Base-by-base conservation (phyloP, 2,113 vertebrate species). In the Vulpes lagopus region DNA sequence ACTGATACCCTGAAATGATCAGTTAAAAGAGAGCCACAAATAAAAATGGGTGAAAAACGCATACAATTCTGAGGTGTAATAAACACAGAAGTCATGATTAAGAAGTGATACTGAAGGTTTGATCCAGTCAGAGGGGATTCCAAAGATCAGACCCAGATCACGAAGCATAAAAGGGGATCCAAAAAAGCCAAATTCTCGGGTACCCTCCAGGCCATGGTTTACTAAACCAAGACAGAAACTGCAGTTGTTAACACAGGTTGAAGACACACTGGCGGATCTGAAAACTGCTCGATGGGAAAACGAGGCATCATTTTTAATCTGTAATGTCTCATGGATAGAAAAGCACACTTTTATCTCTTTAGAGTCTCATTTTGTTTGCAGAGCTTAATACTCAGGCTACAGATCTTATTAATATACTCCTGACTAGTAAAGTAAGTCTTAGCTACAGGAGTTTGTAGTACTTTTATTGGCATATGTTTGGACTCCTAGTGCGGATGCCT, bases 1-100 rank as follows among this genome's bases (percentile, higher is more conserved):
- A 49, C 25, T 94, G 60, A 89, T 81, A 64, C 32, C 69, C 71
- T 96, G 55, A 96, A 95, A 81, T 82, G 30, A 93, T 55, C 49
- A 85, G 32, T 27, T 67, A 79, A 87, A 95, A 87, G 30, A 83
- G 20, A 55, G 19, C 43, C 60, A 92, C 49, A 65, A 83, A 92
- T 62, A 95, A 94, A 96, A 92, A 23, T n/a, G 32, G 38, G 30
- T 79, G 8, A 96, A 95, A 95, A 93, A 96, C 17, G 82, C n/a
- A 81, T 30, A 92, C 30, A 14, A 89, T 82, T 87, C 55, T 84
- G 59, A 92, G 69, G n/a, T 57, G 3, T 80, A 64, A 95, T 65
- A 82, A 92, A 95, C 30, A 71, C 43, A 82, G 80, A 89, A 94
- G 53, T 79, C 27, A 90, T 5, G 14, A 95, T 22, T 89, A 69